These are phyloP conservation scores for Sebastes miniatus DNA, from an alignment of 2,797 vertebrate genomes.

Conservation along the genomic window DNA sequence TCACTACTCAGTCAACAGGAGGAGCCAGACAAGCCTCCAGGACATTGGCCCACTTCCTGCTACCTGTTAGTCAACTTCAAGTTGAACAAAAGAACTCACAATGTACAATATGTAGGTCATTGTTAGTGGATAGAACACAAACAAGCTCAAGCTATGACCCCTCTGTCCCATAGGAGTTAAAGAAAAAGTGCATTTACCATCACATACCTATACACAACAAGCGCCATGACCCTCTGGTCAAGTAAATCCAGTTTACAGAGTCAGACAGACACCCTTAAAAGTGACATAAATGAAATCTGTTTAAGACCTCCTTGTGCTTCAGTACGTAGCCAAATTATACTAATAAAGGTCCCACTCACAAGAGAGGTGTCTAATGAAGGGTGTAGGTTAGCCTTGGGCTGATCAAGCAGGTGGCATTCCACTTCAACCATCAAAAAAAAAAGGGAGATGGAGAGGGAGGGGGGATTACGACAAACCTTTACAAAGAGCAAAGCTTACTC, in stretches of 20 bases:
- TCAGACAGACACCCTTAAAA: background rate
- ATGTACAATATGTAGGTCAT: background rate
- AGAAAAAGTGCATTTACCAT: background rate
- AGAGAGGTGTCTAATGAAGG: slow-evolving; percentile 23
- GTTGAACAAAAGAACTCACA: slow-evolving; percentile 12
- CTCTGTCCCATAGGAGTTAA: background rate
- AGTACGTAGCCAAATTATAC: slow-evolving; percentile 10
- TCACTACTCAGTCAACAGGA: background rate
- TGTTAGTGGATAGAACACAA: background rate
- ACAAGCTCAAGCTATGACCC: background rate
- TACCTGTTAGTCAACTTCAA: background rate
- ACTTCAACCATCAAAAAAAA: slow-evolving; percentile 42
- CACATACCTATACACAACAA: background rate
- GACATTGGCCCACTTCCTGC: background rate
- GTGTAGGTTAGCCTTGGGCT: slow-evolving; percentile 22
- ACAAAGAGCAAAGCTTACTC: slow-evolving; percentile 23
- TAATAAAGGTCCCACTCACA: slow-evolving; percentile 4
- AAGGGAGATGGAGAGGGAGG: background rate
- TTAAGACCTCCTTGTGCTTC: background rate
- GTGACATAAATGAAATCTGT: background rate
- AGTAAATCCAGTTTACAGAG: background rate
- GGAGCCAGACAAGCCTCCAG: background rate
- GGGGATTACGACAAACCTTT: slow-evolving; percentile 19
- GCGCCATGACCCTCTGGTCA: background rate
- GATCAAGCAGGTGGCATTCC: slow-evolving; percentile 50